Conservation (phyloP, 2,113 vertebrate species). For the Marmota flaviventris region DNA sequence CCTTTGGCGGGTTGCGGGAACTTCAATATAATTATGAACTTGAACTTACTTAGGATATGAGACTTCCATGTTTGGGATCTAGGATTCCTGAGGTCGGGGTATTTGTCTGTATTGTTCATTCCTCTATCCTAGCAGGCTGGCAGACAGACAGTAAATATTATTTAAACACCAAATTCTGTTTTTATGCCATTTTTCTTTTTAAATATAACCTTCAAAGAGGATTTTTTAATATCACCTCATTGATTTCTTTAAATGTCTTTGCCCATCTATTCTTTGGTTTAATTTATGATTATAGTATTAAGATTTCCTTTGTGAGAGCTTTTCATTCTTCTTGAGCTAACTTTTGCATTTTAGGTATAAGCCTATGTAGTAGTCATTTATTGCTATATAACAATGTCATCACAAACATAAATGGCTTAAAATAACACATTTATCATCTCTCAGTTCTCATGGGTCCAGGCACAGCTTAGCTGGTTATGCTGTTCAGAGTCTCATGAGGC, state of each 20-base stretch:
- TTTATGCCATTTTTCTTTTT: neutral
- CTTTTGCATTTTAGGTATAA: neutral
- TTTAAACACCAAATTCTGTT: neutral
- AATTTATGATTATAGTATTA: neutral
- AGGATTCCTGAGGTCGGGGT: neutral
- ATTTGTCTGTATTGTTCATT: neutral
- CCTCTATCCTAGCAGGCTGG: neutral
- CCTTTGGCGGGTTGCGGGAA: neutral
- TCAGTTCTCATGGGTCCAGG: neutral
- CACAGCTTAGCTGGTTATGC: neutral
- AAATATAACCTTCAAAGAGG: conserved; percentile 9
- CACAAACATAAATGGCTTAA: neutral
- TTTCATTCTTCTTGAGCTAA: conserved; percentile 19
- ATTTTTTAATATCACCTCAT: neutral
- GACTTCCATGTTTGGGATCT: too few species aligned
- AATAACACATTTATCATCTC: conserved; percentile 1
- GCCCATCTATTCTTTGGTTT: neutral
- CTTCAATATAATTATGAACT: conserved; percentile 4
- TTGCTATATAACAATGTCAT: neutral
- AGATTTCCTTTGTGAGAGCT: neutral
- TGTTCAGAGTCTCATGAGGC: neutral
- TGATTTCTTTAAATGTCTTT: conserved; percentile 33
- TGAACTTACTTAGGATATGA: neutral
- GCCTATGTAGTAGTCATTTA: neutral
- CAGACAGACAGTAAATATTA: neutral